Conservation (phyloP, 2,797 vertebrate genomes). For the Melanotaenia maccullochi region DNA sequence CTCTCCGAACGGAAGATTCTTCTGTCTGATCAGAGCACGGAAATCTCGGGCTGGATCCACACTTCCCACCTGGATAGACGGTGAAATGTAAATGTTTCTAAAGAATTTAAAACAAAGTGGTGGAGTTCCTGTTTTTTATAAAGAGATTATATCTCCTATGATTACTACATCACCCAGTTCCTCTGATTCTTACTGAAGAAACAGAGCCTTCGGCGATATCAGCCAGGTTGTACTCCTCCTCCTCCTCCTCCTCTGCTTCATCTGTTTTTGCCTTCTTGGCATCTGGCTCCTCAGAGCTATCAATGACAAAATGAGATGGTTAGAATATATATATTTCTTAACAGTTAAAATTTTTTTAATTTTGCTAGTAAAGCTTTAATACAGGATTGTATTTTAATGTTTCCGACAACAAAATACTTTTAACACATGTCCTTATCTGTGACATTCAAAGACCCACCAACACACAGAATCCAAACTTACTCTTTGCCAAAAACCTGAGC, state of each 20-base stretch:
- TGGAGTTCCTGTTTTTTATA: constrained; percentile 2
- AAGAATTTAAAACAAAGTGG: constrained; percentile 21
- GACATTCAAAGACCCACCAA: background rate
- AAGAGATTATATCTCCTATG: background rate
- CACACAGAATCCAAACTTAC: constrained; percentile 78
- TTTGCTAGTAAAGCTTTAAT: background rate
- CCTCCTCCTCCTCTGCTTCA: constrained; percentile 78
- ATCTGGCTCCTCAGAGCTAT: constrained; percentile 82
- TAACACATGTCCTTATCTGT: background rate
- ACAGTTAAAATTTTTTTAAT: background rate
- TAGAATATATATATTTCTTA: background rate
- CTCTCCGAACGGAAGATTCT: constrained; percentile 86
- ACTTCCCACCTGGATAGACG: constrained; percentile 89
- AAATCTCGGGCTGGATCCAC: constrained; percentile 91
- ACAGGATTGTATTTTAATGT: background rate
- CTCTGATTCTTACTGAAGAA: constrained; percentile 85
- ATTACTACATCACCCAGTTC: constrained; percentile 13
- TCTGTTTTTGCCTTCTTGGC: constrained; percentile 86
- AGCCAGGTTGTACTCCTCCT: constrained; percentile 81
- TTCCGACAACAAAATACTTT: background rate
- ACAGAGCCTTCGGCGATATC: constrained; percentile 87
- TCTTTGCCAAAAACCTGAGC: constrained; percentile 91
- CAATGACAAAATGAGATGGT: constrained; percentile 15
- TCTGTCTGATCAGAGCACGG: constrained; percentile 84
- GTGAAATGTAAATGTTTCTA: constrained; percentile 15